These are phyloP conservation scores for Magallana ariakensis DNA, from an alignment of 1,140 invertebrate species.

Conservation along the genomic window DNA sequence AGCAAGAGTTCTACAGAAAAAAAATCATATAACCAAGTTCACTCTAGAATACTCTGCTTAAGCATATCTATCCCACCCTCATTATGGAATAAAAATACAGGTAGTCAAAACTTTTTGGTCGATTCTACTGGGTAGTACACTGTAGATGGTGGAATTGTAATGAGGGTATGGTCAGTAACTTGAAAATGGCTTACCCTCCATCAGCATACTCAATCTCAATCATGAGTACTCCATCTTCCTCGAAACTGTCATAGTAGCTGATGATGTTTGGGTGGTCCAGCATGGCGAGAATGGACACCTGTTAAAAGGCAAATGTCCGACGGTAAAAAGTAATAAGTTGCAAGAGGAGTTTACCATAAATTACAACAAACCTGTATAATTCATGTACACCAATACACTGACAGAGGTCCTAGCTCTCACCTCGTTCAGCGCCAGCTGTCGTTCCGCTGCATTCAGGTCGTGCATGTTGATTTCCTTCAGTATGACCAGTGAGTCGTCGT, in stretches of 20 bases:
- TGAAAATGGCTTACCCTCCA: conserved; percentile 80
- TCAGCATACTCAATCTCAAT: conserved; percentile 92
- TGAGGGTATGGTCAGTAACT: no score
- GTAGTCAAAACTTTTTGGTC: no score
- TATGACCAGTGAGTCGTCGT: conserved; percentile 85
- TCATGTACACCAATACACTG: no score
- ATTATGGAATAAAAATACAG: no score
- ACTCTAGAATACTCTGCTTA: no score
- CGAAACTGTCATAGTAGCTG: conserved; percentile 88
- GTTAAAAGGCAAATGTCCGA: conserved; percentile 38
- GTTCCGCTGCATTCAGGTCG: conserved; percentile 85
- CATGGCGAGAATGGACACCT: conserved; percentile 84
- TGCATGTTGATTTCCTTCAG: conserved; percentile 89
- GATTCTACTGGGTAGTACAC: no score
- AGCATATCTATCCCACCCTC: no score
- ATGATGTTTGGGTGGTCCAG: conserved; percentile 88
- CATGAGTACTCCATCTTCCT: conserved; percentile 86
- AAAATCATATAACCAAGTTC: no score
- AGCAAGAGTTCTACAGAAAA: conserved; percentile 82
- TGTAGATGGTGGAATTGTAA: no score
- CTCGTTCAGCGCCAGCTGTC: conserved; percentile 88
- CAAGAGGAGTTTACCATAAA: no score
- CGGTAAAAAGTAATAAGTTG: not conserved
- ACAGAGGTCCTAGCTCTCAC: conserved; percentile 76
- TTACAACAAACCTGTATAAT: no score